A percentile compares a stretch with the other conserved stretches of the same genome.
Conservation (phyloP, 2,888 invertebrate species). For the Zygaena filipendulae region DNA sequence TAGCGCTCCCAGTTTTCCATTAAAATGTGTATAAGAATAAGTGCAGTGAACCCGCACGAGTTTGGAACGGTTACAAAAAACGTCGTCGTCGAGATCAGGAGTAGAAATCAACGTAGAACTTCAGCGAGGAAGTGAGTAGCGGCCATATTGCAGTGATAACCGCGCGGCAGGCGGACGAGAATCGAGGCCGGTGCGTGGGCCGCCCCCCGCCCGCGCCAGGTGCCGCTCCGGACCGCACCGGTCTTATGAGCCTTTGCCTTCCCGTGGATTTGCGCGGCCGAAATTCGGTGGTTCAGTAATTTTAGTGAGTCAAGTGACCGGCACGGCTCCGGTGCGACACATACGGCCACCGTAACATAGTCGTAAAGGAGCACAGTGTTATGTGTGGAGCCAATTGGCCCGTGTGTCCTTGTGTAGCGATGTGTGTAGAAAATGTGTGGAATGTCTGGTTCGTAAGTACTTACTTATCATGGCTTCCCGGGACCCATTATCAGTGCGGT, state of each 20-base stretch:
- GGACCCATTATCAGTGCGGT: too few relatives aligned
- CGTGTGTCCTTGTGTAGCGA: constrained; percentile 58
- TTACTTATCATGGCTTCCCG: constrained; percentile 32
- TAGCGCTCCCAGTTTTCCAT: constrained; percentile 68
- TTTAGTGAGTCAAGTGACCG: constrained; percentile 56
- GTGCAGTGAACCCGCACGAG: constrained; percentile 68
- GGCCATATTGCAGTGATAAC: constrained; percentile 70
- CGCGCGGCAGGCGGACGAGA: constrained; percentile 70
- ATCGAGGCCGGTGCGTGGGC: constrained; percentile 70
- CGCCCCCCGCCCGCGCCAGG: constrained; percentile 66
- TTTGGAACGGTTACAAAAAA: constrained; percentile 65
- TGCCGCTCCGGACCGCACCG: constrained; percentile 73
- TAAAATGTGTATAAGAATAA: constrained; percentile 70
- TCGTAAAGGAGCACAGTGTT: constrained; percentile 37
- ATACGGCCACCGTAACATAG: constrained; percentile 26
- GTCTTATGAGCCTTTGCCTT: constrained; percentile 62
- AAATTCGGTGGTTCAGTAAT: constrained; percentile 59
- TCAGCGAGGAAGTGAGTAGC: constrained; percentile 70
- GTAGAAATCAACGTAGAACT: constrained; percentile 69
- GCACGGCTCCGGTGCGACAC: constrained; percentile 54
- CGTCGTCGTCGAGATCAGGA: constrained; percentile 67
- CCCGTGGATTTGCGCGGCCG: constrained; percentile 69
- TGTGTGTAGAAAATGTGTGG: constrained; percentile 61
- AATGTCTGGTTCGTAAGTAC: constrained; percentile 61
- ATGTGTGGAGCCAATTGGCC: constrained; percentile 55